These are phyloP conservation scores for Coendou prehensilis DNA, from an alignment of 2,797 vertebrate genomes.

Conservation along the genomic window DNA sequence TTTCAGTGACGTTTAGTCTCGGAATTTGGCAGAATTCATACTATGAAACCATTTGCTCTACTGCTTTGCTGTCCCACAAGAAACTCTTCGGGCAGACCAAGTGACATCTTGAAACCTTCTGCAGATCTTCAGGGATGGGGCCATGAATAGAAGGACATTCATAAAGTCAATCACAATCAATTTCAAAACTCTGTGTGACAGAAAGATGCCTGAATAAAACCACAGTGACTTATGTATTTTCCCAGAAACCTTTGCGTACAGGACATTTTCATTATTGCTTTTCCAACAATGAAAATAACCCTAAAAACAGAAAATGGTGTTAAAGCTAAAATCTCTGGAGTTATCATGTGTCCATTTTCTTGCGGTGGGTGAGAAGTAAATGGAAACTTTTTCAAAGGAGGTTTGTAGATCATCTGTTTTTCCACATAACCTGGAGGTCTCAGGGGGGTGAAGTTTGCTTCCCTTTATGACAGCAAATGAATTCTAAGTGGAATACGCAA, in stretches of 20 bases:
- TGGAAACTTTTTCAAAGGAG: background rate
- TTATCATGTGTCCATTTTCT: background rate
- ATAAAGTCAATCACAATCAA: background rate
- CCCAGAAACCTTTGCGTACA: background rate
- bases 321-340: background rate
- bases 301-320: background rate
- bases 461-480: background rate
- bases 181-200: background rate
- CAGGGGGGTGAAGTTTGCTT: accelerated
- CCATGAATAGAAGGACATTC: background rate
- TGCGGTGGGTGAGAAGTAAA: background rate
- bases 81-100: background rate
- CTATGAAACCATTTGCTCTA: background rate
- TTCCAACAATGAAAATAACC: background rate
- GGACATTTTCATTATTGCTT: constrained; percentile 27
- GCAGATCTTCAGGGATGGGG: background rate
- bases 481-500: background rate
- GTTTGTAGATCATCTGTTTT: constrained; percentile 17
- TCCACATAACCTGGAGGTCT: background rate
- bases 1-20: constrained; percentile 34
- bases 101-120: constrained; percentile 13
- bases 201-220: background rate
- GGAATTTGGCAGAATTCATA: background rate
- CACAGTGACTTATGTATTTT: background rate
- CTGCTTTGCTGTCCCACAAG: background rate